phyloP scores from a whole-genome alignment of 1,140 invertebrate genomes.

The Drosophila micromelanica region DNA sequence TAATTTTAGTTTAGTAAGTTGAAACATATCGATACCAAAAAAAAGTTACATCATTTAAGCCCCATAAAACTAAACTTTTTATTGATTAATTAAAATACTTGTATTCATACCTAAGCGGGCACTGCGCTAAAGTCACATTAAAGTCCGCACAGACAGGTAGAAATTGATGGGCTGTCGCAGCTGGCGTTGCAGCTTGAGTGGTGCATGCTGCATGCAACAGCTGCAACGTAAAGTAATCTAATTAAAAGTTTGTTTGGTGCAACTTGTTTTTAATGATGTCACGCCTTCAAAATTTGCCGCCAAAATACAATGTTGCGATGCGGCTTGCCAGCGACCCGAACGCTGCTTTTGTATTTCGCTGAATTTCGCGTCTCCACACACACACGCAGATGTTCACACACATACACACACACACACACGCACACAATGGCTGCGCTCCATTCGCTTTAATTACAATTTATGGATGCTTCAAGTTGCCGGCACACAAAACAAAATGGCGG shows the following conservation, averaged over 20 bases:
- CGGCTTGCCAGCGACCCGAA: not conserved
- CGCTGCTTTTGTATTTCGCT: not conserved
- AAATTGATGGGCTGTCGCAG: not conserved
- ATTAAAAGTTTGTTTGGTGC: slow-evolving; percentile 75
- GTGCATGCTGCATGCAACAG: slow-evolving; percentile 66
- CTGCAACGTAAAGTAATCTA: slow-evolving; percentile 70
- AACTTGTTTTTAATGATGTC: slow-evolving; percentile 64
- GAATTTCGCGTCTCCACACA: not conserved
- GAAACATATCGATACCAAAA: too few species aligned
- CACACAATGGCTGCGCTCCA: slow-evolving; percentile 29
- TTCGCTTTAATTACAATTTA: slow-evolving; percentile 76
- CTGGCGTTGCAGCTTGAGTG: not conserved
- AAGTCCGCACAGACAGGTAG: not conserved
- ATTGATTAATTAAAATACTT: not conserved
- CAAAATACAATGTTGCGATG: slow-evolving; percentile 22
- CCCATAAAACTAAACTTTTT: too few species aligned
- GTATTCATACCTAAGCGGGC: not conserved
- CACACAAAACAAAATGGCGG: slow-evolving; percentile 46
- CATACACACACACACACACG: not conserved
- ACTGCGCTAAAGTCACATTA: not conserved
- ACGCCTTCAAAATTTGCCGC: slow-evolving; percentile 57
- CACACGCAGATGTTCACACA: not conserved
- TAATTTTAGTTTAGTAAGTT: too few species aligned
- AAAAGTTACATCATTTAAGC: too few species aligned
- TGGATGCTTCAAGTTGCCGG: slow-evolving; percentile 65